Evolutionary conservation across 1,140 invertebrate genomes (phyloP).

Genomic region (Gonioctena quinquepunctata): DNA sequence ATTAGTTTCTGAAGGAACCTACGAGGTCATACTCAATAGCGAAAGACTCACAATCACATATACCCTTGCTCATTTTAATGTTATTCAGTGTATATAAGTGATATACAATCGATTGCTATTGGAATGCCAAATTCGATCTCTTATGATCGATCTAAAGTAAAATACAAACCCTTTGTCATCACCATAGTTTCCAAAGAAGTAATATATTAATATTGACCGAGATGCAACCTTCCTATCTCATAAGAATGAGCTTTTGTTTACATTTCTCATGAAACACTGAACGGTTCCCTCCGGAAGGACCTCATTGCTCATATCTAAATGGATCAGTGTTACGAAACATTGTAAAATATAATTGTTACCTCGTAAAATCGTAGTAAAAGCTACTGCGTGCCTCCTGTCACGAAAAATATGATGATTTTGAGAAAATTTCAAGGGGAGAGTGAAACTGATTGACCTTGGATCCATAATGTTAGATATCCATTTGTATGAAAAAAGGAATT

Average conservation of each 20-base stretch:
- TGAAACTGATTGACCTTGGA: not conserved
- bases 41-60: too few relatives aligned
- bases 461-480: not conserved
- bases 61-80: too few relatives aligned
- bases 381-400: not conserved
- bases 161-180: too few relatives aligned
- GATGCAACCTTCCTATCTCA: too few relatives aligned
- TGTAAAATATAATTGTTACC: not conserved
- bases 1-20: too few relatives aligned
- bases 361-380: not conserved
- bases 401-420: not conserved
- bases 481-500: not conserved
- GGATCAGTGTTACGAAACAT: not conserved
- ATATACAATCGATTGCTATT: too few relatives aligned
- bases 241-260: not conserved
- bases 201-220: too few relatives aligned
- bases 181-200: too few relatives aligned
- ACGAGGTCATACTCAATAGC: too few relatives aligned
- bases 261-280: not conserved
- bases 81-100: too few relatives aligned
- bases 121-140: too few relatives aligned
- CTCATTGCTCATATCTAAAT: not conserved
- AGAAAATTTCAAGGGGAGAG: not conserved
- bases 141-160: too few relatives aligned
- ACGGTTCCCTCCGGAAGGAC: not conserved